Percentiles rank a stretch among this genome's conserved stretches.
phyloP scores from a whole-genome alignment of 2,113 vertebrate genomes.

The Callocephalon fimbriatum region DNA sequence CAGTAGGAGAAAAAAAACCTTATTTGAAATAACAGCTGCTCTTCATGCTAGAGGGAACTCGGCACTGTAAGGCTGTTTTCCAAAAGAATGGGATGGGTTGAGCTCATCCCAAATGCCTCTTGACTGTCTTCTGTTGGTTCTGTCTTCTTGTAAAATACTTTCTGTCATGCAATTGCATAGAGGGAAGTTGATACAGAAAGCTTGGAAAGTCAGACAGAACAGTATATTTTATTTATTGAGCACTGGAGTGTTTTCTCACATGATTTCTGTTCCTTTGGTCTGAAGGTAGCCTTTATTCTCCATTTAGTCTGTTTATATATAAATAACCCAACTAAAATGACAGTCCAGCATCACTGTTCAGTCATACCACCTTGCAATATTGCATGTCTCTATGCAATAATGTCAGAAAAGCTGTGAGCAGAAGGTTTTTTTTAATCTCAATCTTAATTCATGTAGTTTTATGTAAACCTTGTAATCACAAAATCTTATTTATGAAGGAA shows the following conservation, averaged over 20 bases:
- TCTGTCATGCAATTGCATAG: background rate
- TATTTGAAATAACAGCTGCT: background rate
- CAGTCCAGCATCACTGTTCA: background rate
- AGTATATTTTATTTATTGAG: background rate
- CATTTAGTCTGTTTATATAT: background rate
- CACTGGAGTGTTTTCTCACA: background rate
- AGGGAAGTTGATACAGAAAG: background rate
- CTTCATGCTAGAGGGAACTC: background rate
- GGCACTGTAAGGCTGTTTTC: background rate
- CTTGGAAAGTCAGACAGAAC: background rate
- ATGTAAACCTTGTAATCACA: background rate
- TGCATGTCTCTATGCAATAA: background rate
- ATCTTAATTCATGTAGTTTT: background rate
- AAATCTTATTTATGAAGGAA: background rate
- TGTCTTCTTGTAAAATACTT: background rate
- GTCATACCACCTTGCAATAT: background rate
- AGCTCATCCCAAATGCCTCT: background rate
- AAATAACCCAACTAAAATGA: background rate
- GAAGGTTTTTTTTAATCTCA: background rate
- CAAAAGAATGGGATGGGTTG: background rate
- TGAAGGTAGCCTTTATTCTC: background rate
- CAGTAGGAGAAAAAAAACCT: background rate
- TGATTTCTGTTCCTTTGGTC: background rate
- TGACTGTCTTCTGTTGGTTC: background rate
- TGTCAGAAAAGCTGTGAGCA: background rate